phyloP scores from a whole-genome alignment of 2,113 vertebrate species.

The Centropus bengalensis region DNA sequence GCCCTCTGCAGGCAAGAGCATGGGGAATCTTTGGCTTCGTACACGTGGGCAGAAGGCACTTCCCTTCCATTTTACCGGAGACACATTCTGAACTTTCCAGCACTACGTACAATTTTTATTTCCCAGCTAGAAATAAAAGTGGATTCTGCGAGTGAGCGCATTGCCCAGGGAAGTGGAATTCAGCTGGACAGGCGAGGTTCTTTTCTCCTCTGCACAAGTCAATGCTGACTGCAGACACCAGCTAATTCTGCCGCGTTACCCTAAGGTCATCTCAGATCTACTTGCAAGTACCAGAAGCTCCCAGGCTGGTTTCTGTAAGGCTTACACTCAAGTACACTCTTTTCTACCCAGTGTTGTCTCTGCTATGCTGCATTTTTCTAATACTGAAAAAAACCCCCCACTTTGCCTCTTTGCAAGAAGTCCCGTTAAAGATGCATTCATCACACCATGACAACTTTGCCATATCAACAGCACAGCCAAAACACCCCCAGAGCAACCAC shows the following conservation, averaged over 20 bases:
- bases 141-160: accelerated
- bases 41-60: not conserved
- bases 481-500: not conserved
- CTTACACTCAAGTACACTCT: not conserved
- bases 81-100: not conserved
- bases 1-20: not conserved
- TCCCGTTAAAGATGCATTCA: not conserved
- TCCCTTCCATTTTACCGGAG: not conserved
- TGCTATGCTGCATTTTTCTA: not conserved
- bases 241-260: not conserved
- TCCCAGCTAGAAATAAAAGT: not conserved
- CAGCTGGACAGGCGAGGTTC: not conserved
- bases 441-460: not conserved
- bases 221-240: not conserved
- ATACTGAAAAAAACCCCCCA: not conserved
- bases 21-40: not conserved
- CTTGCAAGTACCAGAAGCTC: not conserved
- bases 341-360: not conserved
- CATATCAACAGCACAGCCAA: accelerated
- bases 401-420: not conserved
- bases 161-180: not conserved
- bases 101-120: not conserved
- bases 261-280: not conserved
- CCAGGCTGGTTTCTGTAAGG: not conserved
- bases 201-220: not conserved